Percentiles rank a stretch among this genome's conserved stretches.
Conservation (phyloP, 2,113 vertebrate genomes). For the Peromyscus polionotus region DNA sequence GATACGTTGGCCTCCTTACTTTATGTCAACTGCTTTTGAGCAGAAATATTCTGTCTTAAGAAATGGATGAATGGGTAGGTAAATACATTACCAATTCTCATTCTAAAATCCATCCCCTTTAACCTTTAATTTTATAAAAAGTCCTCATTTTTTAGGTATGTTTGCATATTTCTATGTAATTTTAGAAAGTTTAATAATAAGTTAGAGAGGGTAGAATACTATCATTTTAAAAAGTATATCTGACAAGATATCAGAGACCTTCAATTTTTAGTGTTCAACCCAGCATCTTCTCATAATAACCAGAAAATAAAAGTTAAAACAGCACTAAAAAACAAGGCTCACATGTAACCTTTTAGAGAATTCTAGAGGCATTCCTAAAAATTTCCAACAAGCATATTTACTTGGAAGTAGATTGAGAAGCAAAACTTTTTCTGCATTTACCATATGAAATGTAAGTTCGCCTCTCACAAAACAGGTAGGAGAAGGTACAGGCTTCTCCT, state of each 20-base stretch:
- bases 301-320: conserved; percentile 5
- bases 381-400: not conserved
- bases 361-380: not conserved
- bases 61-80: not conserved
- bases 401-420: not conserved
- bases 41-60: not conserved
- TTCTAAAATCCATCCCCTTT: not conserved
- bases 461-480: not conserved
- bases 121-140: not conserved
- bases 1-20: not conserved
- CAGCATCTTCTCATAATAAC: not conserved
- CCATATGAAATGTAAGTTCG: not conserved
- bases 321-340: not conserved
- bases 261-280: not conserved
- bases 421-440: not conserved
- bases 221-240: not conserved
- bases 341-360: conserved; percentile 22
- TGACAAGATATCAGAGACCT: not conserved
- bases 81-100: not conserved
- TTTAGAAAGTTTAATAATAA: conserved; percentile 23
- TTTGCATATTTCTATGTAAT: not conserved
- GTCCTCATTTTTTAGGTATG: conserved; percentile 15
- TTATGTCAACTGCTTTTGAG: not conserved
- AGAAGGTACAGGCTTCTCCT: not conserved
- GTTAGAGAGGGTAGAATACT: not conserved